Evolutionary conservation across 2,113 vertebrate genomes (phyloP).

Genomic region (Calidris pugnax): DNA sequence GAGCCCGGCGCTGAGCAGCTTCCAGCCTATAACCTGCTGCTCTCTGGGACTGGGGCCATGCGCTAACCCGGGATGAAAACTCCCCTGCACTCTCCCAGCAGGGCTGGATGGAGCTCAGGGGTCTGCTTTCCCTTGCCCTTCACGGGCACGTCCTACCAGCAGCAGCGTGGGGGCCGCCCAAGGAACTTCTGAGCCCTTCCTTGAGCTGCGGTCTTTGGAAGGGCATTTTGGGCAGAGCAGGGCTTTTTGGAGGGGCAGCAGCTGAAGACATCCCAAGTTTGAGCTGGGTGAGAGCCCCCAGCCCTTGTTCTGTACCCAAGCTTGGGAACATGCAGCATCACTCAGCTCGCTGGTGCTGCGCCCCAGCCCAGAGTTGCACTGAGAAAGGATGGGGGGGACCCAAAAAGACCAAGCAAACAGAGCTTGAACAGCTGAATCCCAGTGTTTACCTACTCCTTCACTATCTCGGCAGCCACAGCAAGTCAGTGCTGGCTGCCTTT

Average conservation of each 20-base stretch:
- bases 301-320: not conserved
- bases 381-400: not conserved
- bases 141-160: accelerated
- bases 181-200: not conserved
- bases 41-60: not conserved
- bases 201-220: not conserved
- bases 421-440: not conserved
- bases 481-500: not conserved
- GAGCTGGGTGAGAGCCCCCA: not conserved
- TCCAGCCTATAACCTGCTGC: not conserved
- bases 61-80: not conserved
- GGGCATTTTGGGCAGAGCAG: not conserved
- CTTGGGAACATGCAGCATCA: not conserved
- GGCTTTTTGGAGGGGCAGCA: not conserved
- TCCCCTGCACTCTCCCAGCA: not conserved
- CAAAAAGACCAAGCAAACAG: not conserved
- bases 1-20: not conserved
- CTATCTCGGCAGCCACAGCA: not conserved
- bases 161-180: accelerated
- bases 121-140: not conserved
- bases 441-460: not conserved
- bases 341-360: accelerated
- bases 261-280: not conserved
- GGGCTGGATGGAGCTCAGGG: not conserved
- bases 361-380: not conserved